Base-by-base conservation (phyloP, 2,888 invertebrate genomes). In the Syrphus vitripennis region DNA sequence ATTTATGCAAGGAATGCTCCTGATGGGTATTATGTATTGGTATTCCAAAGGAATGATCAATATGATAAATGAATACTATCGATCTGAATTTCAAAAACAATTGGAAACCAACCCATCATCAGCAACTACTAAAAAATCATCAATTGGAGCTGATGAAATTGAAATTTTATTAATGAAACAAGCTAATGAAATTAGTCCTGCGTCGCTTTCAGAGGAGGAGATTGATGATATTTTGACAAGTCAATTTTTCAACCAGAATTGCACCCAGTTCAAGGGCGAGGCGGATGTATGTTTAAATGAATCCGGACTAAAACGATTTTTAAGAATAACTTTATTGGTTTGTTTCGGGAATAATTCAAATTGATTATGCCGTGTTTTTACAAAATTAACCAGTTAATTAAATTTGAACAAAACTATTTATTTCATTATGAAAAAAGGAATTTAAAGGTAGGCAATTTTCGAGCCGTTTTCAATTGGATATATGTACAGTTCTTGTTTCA, bases 61-160 rank as follows among this genome's bases (percentile, higher is more conserved):
- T 88, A 93, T 96, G 93, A 96, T 97, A 89, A 95, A 96, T 87
- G 94, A 94, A 87, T 96, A 96, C 91, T 97, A 97, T 90, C 95
- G 94, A 87, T 94, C 93, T 48, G 95, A 96, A 91, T 96, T 97
- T 90, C 94, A 94, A 84, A 94, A 89, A 4, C 91, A 92, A 80
- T 59, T 91, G 2, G 88, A 91, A 74, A 34, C 74, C 1, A 88
- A 16, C 1, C 63, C 53, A 31, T 12, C 63, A 4, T 61, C 53
- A 31, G 10, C 63, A 4, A 19, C 42, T 0, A 16, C 14, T 9
- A 55, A 48, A 70, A 37, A 37, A 21, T 9, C 34, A 21, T 9
- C 34, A 1, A 40, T 9, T 24, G 76, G 29, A 42, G 19, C 29
- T 45, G 71, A 72, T 40, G 86, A 86, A 31, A 69, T 86, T 10